Conservation (phyloP, 2,113 vertebrate species). For the Lonchura striata region DNA sequence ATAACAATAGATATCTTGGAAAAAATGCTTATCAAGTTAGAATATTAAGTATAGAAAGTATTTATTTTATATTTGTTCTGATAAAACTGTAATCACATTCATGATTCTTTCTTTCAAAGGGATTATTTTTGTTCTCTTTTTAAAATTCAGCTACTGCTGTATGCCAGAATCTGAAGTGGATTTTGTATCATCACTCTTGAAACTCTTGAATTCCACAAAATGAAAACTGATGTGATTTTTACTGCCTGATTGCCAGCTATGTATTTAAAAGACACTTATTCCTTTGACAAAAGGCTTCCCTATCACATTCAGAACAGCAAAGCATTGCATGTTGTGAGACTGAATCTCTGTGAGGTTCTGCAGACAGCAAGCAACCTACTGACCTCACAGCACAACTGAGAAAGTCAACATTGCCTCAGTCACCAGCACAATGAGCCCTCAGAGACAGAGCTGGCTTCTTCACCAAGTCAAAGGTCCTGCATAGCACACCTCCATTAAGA, state of each 20-base stretch:
- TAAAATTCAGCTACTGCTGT: neutral
- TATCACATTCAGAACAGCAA: neutral
- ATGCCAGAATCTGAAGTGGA: neutral
- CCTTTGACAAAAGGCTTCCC: neutral
- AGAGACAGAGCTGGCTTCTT: neutral
- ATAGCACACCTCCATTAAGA: neutral
- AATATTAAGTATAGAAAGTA: neutral
- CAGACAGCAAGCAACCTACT: neutral
- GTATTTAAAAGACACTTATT: neutral
- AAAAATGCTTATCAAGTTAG: neutral
- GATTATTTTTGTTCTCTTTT: neutral
- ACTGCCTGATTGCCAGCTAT: neutral
- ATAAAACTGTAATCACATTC: neutral
- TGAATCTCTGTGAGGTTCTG: neutral
- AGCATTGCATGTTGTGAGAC: neutral
- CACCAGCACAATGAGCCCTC: neutral
- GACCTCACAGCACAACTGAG: neutral
- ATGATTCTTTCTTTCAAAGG: neutral
- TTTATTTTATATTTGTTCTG: neutral
- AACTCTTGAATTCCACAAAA: neutral
- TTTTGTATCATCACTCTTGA: neutral
- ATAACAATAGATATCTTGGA: neutral
- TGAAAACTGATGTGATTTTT: neutral
- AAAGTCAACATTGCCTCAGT: neutral
- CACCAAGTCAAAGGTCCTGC: neutral